Evolutionary conservation across 1,140 invertebrate species (phyloP).

Genomic region (Globodera ellingtonae): DNA sequence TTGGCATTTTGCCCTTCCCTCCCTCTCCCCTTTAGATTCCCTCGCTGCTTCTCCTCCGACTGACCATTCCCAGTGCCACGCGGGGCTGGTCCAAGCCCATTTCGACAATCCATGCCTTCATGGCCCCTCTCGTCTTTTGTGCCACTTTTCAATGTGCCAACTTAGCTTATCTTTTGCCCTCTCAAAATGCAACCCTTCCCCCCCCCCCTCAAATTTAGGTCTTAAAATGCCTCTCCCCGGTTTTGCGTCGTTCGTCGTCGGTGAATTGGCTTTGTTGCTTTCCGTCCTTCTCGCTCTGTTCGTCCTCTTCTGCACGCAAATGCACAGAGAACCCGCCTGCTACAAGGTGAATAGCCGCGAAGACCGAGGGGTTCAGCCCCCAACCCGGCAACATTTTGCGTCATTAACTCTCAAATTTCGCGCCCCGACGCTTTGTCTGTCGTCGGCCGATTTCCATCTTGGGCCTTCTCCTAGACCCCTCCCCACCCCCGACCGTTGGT

Average conservation of each 20-base stretch:
- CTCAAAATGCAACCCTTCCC: no score
- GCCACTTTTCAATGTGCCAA: conserved; percentile 67
- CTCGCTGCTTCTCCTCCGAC: conserved; percentile 69
- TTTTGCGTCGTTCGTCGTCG: not conserved
- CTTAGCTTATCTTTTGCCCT: no score
- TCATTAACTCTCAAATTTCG: no score
- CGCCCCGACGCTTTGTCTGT: no score
- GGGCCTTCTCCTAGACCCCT: no score
- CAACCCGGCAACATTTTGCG: no score
- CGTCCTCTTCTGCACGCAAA: conserved; percentile 43
- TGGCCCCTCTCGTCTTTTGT: conserved; percentile 68
- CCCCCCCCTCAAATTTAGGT: not conserved
- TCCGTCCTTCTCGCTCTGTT: conserved; percentile 42
- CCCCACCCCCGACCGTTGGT: no score
- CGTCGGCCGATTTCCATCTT: no score
- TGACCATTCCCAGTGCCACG: conserved; percentile 72
- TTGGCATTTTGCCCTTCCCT: not conserved
- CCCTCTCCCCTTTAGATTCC: conserved; percentile 66
- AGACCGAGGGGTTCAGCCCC: no score
- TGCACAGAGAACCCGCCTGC: conserved; percentile 49
- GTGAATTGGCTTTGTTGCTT: conserved; percentile 34
- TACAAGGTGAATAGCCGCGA: conserved; percentile 43
- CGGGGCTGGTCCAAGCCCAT: conserved; percentile 72
- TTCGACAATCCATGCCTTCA: conserved; percentile 71
- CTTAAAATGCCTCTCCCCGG: not conserved